Evolutionary conservation across 1,140 invertebrate species (phyloP), one percentile per base, ranked within the genome.

Genomic region (Pteromalus puparum): DNA sequence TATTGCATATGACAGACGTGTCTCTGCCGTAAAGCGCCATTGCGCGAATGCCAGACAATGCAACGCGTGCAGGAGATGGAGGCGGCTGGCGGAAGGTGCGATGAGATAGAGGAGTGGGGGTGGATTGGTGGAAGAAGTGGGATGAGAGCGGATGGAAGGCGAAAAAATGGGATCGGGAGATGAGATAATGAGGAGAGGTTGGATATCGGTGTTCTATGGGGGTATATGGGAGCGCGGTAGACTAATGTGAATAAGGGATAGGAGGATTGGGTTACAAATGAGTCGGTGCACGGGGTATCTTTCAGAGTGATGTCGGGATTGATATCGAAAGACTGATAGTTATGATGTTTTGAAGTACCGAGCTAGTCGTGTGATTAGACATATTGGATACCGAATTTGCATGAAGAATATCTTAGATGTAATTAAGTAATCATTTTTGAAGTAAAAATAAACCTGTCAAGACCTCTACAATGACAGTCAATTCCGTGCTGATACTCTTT

Each of bases 1-100:
- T 87, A 87, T 87, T 87, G 85, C 85, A 85, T 86, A 86, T 87
- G 87, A 87, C 87, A 87, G 87, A 87, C 87, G 87, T 87, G 85
- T 86, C 84, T 79, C 80, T 76, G 38, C 67, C 65, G 81, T 82
- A 82, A 85, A 82, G 80, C 75, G 68, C 79, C 72, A 78, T 80
- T 84, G 83, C 83, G 77, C 48, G 48, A 75, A 81, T 75, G 61
- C 67, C 79, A 82, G 79, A 85, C 79, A 85, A 85, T 85, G 74
- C 84, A 70, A 68, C 38, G 38, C 70, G 48, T 75, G 79, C 13
- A 67, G 0, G 73, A 75, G 42, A 81, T 21, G 53, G 61, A 24
- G 34, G 46, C n/a, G n/a, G 74, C 38, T 46, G 42, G 24, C 46
- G 5, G 42, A 73, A 18, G 68, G 18, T 7, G 34, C 9, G 42